Percentiles rank a stretch among this genome's conserved stretches.
Conservation (phyloP, 2,797 vertebrate species). For the Novumbra hubbsi region DNA sequence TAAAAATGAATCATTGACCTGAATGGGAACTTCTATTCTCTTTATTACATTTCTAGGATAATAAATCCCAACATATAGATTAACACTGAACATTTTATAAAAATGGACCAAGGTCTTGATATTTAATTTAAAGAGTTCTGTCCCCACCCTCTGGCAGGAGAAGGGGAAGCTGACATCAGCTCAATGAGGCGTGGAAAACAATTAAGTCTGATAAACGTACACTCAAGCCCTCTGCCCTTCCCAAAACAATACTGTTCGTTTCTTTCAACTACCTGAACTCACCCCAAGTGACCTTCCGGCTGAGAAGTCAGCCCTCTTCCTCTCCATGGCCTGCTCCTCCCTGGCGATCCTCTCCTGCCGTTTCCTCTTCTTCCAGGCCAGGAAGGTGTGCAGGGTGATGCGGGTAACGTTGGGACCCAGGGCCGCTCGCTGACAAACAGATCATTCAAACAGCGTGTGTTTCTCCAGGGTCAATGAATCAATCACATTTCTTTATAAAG, state of each 20-base stretch:
- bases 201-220: too few species aligned
- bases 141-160: neutral
- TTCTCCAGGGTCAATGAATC: neutral
- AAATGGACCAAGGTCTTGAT: neutral
- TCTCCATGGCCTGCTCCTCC: conserved; percentile 91
- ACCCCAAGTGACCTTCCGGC: conserved; percentile 92
- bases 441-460: neutral
- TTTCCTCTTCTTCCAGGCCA: conserved; percentile 98
- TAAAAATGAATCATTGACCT: too few species aligned
- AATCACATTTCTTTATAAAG: too few species aligned
- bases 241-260: neutral
- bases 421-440: conserved; percentile 79
- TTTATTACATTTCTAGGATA: too few species aligned
- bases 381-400: conserved; percentile 96
- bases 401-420: conserved; percentile 91
- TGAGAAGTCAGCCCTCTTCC: conserved; percentile 96
- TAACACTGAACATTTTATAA: too few species aligned
- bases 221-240: too few species aligned
- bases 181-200: neutral
- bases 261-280: conserved; percentile 11
- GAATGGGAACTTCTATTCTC: too few species aligned
- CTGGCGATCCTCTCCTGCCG: conserved; percentile 93
- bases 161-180: neutral
- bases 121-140: neutral
- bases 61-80: too few species aligned